phyloP scores from a whole-genome alignment of 2,888 invertebrate species.

The Opisthograptis luteolata region DNA sequence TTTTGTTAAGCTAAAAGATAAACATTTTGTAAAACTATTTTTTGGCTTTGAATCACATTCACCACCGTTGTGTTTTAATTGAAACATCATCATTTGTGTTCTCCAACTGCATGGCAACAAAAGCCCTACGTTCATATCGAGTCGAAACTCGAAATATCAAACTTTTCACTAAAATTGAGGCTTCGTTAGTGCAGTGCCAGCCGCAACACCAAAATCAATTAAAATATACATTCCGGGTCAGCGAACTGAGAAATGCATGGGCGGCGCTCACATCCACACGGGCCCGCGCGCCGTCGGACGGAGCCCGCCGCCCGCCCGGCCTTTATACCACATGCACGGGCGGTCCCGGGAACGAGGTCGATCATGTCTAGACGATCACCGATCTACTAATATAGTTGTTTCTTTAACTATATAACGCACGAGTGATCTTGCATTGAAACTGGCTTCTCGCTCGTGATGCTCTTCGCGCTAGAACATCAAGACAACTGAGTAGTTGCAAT shows the following conservation, averaged over 20 bases:
- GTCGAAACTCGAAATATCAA: constrained; percentile 49
- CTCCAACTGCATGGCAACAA: no score
- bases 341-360: background rate
- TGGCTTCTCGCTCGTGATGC: no score
- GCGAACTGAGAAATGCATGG: constrained; percentile 70
- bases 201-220: constrained; percentile 71
- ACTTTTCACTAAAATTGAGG: constrained; percentile 54
- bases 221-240: constrained; percentile 70
- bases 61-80: no score
- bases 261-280: constrained; percentile 41
- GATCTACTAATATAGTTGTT: background rate
- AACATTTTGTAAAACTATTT: no score
- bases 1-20: no score
- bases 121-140: constrained; percentile 38
- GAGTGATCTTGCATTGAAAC: no score
- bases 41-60: no score
- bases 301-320: background rate
- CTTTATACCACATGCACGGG: background rate
- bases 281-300: background rate
- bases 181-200: constrained; percentile 57
- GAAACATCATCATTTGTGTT: no score
- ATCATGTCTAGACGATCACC: background rate
- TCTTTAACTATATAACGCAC: no score
- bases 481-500: no score
- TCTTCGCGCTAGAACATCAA: no score